A percentile compares a stretch with the other conserved stretches of the same genome.
phyloP scores from a whole-genome alignment of 2,113 vertebrate genomes.

The Irena cyanogastra region DNA sequence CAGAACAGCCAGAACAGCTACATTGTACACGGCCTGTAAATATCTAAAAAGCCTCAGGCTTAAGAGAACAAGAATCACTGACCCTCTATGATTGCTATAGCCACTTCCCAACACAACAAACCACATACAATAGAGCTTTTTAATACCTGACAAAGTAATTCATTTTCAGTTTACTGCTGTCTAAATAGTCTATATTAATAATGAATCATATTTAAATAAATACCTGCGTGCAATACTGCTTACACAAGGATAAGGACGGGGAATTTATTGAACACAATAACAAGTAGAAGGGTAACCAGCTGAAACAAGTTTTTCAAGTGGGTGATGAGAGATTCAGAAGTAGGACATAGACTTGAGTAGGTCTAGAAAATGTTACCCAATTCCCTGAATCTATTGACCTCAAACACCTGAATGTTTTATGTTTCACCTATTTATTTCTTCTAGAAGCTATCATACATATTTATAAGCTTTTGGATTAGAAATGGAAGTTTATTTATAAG shows the following conservation, averaged over 20 bases:
- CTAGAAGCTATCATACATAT: not conserved
- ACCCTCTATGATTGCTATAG: constrained; percentile 60
- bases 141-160: constrained; percentile 46
- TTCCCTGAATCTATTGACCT: not conserved
- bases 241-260: not conserved
- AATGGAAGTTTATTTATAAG: not conserved
- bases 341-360: not conserved
- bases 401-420: not conserved
- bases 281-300: not conserved
- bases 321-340: not conserved
- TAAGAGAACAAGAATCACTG: constrained; percentile 58
- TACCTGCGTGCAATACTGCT: not conserved
- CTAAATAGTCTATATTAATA: constrained; percentile 23
- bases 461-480: not conserved
- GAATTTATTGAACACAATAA: not conserved
- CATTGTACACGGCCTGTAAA: constrained; percentile 38
- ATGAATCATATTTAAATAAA: constrained; percentile 48
- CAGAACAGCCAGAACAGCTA: constrained; percentile 5
- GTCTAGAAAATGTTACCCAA: not conserved
- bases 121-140: constrained; percentile 16
- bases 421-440: not conserved
- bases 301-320: not conserved
- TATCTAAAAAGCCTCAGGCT: constrained; percentile 62
- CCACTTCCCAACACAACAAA: constrained; percentile 41
- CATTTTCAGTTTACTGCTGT: not conserved